Percentiles rank a stretch among this genome's conserved stretches.
Conservation (phyloP, 2,888 invertebrate genomes). For the Atethmia centrago region DNA sequence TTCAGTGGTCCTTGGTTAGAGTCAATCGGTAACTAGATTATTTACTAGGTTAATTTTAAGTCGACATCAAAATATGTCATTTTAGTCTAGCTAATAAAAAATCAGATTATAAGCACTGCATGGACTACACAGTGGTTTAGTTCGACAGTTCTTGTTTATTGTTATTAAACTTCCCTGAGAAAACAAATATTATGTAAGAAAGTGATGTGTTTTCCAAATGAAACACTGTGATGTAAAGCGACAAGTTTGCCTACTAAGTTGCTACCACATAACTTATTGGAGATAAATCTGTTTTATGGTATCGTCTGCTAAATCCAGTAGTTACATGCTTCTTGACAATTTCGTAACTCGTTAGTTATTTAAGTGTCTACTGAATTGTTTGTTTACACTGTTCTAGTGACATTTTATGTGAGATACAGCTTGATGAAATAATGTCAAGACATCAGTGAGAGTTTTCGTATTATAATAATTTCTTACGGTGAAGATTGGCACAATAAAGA, state of each 20-base stretch:
- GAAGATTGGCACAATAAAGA: too few relatives aligned
- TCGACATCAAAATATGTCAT: too few relatives aligned
- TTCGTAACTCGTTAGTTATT: constrained; percentile 19
- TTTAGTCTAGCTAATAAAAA: not conserved
- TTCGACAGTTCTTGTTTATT: constrained; percentile 61
- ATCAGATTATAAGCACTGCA: not conserved
- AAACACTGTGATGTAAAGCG: constrained; percentile 44
- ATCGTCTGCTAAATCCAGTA: constrained; percentile 40
- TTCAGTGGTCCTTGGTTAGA: not conserved
- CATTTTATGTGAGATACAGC: not conserved
- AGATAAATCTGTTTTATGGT: constrained; percentile 54
- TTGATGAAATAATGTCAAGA: not conserved
- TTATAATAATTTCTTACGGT: too few relatives aligned
- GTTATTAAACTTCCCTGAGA: constrained; percentile 50
- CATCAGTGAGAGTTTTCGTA: not conserved
- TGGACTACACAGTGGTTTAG: constrained; percentile 29
- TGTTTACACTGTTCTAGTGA: constrained; percentile 8
- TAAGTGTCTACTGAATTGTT: not conserved
- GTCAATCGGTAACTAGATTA: not conserved
- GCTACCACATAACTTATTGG: constrained; percentile 35
- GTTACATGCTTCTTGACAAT: constrained; percentile 23
- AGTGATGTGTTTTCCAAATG: constrained; percentile 51
- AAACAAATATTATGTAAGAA: constrained; percentile 49
- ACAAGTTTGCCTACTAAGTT: constrained; percentile 36
- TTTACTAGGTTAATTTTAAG: not conserved